Base-by-base conservation (phyloP, 1,140 invertebrate species). In the Diploscapter pachys region DNA sequence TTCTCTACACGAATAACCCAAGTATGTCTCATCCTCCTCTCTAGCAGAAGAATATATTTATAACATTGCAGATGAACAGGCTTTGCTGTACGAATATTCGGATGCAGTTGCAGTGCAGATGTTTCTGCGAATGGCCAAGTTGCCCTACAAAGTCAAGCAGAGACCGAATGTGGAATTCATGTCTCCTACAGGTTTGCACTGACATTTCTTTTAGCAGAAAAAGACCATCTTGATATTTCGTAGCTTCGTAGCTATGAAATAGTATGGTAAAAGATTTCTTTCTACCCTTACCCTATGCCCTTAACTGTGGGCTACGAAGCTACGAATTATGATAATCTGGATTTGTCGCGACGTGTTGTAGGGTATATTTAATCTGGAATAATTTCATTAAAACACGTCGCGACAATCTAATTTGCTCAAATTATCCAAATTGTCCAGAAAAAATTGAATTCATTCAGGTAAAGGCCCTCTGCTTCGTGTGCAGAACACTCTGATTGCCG, bases 91-190 rank as follows among this genome's bases (percentile, higher is more conserved):
- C 74, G 81, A 84, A 56, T 81, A 81, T 66, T 83, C 83, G 9
- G 82, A 85, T 49, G 79, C 76, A 48, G 62, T 84, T 5, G 81
- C 82, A 50, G 80, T 80, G 3, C 79, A 80, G 48, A 92, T 94
- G 4, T 97, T 93, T 86, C 87, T 98, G 2, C 93, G 93, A 88
- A 97, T 98, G 93, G 93, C 92, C 83, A 90, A 91, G 69, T 87
- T 98, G 2, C 90, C 92, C 9, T 96, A 87, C 79, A 76, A 81
- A 53, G 80, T 89, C 6, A 87, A 93, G 78, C 90, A 92, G 77
- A 88, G 91, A 81, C 90, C 90, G 72, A 98, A 98, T 88, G 95
- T 95, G 0, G 94, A 96, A 85, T 92, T 92, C 80, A 98, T 98
- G 93, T 96, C 94, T 1, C 95, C 95, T 0, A 92, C 92, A 31